A percentile compares a stretch with the other conserved stretches of the same genome.
phyloP scores from a whole-genome alignment of 2,113 vertebrate species.

The Equus przewalskii region DNA sequence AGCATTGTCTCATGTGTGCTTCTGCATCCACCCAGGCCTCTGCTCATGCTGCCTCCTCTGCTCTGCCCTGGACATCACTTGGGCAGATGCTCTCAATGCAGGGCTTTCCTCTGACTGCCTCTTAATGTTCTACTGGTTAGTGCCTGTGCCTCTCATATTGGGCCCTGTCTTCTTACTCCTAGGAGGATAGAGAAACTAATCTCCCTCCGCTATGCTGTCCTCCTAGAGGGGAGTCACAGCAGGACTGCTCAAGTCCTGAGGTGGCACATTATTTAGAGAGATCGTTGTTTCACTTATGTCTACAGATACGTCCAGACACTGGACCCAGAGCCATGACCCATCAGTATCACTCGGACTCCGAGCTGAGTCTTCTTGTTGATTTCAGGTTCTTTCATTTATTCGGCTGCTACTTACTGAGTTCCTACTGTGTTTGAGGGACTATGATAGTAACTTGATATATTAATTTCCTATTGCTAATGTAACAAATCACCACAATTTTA shows the following conservation, averaged over 20 bases:
- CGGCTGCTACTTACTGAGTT: neutral
- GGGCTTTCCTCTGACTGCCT: neutral
- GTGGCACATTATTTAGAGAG: neutral
- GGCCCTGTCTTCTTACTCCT: neutral
- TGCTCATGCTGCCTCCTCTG: neutral
- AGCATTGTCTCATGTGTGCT: neutral
- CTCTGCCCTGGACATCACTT: neutral
- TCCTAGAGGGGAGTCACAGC: neutral
- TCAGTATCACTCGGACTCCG: neutral
- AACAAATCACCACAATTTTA: neutral
- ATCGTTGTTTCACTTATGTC: neutral
- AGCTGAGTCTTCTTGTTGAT: neutral
- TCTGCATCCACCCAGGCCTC: neutral
- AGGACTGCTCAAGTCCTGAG: neutral
- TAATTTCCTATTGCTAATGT: neutral
- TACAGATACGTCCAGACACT: neutral
- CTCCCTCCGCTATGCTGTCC: neutral
- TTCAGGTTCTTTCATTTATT: neutral
- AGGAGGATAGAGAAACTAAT: neutral
- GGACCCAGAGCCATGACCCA: neutral
- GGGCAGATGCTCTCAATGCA: neutral
- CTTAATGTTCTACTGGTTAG: neutral
- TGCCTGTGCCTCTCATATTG: neutral
- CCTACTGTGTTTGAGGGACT: neutral
- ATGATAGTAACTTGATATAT: neutral